A percentile compares a stretch with the other conserved stretches of the same genome.
phyloP scores from a whole-genome alignment of 2,888 invertebrate genomes.

The Scaeva pyrastri region DNA sequence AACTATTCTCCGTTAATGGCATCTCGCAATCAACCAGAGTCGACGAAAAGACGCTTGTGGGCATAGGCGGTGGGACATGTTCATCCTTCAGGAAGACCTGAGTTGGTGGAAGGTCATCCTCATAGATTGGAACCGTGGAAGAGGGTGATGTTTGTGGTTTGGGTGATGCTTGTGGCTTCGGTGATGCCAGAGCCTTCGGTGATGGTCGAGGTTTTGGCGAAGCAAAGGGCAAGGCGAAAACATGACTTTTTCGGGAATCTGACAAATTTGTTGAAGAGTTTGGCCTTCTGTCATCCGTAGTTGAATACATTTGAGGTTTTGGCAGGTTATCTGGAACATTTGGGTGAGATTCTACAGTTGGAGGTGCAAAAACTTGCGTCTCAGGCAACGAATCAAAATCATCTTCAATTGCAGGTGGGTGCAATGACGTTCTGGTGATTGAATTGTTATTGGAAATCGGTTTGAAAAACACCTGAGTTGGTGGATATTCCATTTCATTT shows the following conservation, averaged over 20 bases:
- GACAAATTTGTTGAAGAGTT: too few relatives aligned
- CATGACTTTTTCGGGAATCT: background rate
- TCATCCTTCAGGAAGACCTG: slow-evolving; percentile 53
- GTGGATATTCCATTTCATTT: background rate
- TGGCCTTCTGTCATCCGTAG: background rate
- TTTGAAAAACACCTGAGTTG: slow-evolving; percentile 37
- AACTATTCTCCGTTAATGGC: slow-evolving; percentile 52
- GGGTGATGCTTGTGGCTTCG: background rate
- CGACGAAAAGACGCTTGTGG: slow-evolving; percentile 29
- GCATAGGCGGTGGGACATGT: background rate
- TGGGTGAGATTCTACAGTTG: slow-evolving; percentile 1
- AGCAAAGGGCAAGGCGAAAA: background rate
- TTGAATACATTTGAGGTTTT: background rate
- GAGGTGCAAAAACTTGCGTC: slow-evolving; percentile 50
- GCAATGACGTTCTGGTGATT: background rate
- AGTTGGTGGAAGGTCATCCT: slow-evolving; percentile 61
- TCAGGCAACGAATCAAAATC: slow-evolving; percentile 20
- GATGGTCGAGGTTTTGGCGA: background rate
- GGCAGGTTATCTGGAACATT: background rate
- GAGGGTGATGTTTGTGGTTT: background rate
- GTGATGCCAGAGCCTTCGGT: background rate
- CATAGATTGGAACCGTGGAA: background rate
- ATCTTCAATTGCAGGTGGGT: background rate
- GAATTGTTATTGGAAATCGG: background rate
- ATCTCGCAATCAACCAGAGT: slow-evolving; percentile 37